Evolutionary conservation across 37 sponge, comb jelly and placozoan genomes (phyloP).

Genomic region (Lycopodina hypogea): DNA sequence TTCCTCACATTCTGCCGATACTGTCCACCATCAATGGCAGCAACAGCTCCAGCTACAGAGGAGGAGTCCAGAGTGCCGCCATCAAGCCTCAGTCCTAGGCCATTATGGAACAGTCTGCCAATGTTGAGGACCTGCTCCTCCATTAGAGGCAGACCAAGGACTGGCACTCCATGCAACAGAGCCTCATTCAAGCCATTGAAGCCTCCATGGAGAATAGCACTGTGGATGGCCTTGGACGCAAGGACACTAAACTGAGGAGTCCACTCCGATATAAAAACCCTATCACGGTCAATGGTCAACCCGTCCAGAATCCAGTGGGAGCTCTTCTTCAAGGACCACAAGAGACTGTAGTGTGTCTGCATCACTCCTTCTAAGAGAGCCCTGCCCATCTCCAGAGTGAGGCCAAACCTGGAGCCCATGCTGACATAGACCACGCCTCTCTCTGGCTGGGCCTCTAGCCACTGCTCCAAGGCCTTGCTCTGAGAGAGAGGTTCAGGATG

Average conservation of each 20-base stretch:
- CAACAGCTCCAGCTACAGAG: constrained; percentile 2
- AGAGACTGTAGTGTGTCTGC: constrained; percentile 16
- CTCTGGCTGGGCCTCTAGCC: constrained; percentile 30
- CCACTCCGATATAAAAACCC: constrained; percentile 48
- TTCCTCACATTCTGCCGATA: constrained; percentile 7
- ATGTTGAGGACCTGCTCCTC: constrained; percentile 37
- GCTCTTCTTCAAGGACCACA: constrained; percentile 53
- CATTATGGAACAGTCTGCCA: constrained; percentile 18
- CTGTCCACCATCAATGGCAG: constrained; percentile 1
- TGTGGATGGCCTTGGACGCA: constrained; percentile 13
- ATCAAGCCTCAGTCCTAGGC: constrained; percentile 7
- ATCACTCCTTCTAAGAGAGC: constrained; percentile 27
- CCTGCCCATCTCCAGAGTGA: constrained; percentile 14
- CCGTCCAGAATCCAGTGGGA: constrained; percentile 35
- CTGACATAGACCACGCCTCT: constrained; percentile 62
- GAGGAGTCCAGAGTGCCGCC: neutral
- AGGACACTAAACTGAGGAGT: constrained; percentile 56
- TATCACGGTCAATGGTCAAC: constrained; percentile 16
- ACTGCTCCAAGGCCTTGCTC: constrained; percentile 9
- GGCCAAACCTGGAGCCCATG: constrained; percentile 42
- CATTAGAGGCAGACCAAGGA: constrained; percentile 27
- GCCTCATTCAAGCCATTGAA: constrained; percentile 62
- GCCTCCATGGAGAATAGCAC: constrained; percentile 71
- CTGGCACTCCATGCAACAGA: constrained; percentile 48
- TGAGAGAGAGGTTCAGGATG: constrained; percentile 19